Evolutionary conservation across 2,113 vertebrate species (phyloP).

Genomic region (Sceloporus tristichus): DNA sequence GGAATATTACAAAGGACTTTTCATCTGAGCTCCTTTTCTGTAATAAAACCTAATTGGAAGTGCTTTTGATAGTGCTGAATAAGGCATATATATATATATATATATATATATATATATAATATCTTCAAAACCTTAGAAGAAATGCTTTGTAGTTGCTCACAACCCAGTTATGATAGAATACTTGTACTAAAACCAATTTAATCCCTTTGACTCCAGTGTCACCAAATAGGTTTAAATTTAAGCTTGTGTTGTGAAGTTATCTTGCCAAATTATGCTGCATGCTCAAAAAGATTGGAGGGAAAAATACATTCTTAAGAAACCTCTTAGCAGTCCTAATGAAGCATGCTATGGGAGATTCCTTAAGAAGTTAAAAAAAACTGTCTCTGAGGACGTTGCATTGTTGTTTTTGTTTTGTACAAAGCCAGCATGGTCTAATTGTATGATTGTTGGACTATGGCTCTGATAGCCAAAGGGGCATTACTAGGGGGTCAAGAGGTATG

Average conservation of each 20-base stretch:
- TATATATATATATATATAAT: background rate
- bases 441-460: too few species aligned
- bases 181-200: slow-evolving; percentile 16
- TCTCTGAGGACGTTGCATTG: too few species aligned
- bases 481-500: too few species aligned
- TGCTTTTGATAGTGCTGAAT: slow-evolving; percentile 36
- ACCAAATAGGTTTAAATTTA: slow-evolving; percentile 16
- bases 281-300: background rate
- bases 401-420: too few species aligned
- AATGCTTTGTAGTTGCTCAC: slow-evolving; percentile 4
- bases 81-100: slow-evolving; percentile 12
- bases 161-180: slow-evolving; percentile 18
- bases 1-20: slow-evolving; percentile 17
- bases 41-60: slow-evolving; percentile 31
- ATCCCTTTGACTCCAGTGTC: background rate
- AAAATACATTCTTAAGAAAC: background rate
- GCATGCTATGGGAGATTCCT: background rate
- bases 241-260: background rate
- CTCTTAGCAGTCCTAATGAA: background rate
- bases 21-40: slow-evolving; percentile 10
- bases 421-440: too few species aligned
- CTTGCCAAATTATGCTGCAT: background rate
- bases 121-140: slow-evolving; percentile 5
- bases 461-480: too few species aligned
- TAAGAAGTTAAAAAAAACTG: background rate